A percentile compares a stretch with the other conserved stretches of the same genome.
phyloP scores from a whole-genome alignment of 1,140 invertebrate genomes.

The Choristoneura fumiferana region DNA sequence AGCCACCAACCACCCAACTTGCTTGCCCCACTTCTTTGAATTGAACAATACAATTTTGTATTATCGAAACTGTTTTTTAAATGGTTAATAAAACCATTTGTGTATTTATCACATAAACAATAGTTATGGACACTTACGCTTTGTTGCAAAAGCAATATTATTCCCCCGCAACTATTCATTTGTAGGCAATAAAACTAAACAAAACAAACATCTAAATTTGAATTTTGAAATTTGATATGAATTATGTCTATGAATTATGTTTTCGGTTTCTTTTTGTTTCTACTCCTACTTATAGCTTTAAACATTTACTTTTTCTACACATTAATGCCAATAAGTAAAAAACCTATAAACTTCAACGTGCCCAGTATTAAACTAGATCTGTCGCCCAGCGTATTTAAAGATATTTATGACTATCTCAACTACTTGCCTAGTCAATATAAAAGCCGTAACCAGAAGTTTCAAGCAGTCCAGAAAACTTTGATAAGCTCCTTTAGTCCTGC shows the following conservation, averaged over 20 bases:
- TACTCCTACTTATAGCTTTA: slow-evolving; percentile 55
- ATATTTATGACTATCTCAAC: slow-evolving; percentile 60
- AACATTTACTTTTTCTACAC: slow-evolving; percentile 71
- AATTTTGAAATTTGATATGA: slow-evolving; percentile 10
- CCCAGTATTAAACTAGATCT: slow-evolving; percentile 49
- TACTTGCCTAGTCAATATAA: slow-evolving; percentile 60
- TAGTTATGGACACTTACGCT: no score
- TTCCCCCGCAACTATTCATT: no score
- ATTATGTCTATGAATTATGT: slow-evolving; percentile 69
- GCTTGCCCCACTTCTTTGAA: no score
- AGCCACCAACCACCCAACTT: no score
- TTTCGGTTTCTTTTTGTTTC: slow-evolving; percentile 62
- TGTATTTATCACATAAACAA: no score
- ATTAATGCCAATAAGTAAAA: slow-evolving; percentile 46
- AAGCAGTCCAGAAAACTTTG: slow-evolving; percentile 43
- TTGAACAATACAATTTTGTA: no score
- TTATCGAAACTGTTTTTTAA: no score
- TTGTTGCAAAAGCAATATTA: no score
- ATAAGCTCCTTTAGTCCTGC: slow-evolving; percentile 54
- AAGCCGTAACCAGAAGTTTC: slow-evolving; percentile 53
- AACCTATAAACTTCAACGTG: slow-evolving; percentile 40
- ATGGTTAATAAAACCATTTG: no score
- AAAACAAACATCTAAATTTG: not conserved
- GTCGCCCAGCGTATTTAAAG: slow-evolving; percentile 50
- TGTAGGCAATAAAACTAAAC: not conserved